Percentiles rank a stretch among this genome's conserved stretches.
These are phyloP conservation scores for Geotrupes spiniger DNA, from an alignment of 2,888 invertebrate species.

Conservation along the genomic window DNA sequence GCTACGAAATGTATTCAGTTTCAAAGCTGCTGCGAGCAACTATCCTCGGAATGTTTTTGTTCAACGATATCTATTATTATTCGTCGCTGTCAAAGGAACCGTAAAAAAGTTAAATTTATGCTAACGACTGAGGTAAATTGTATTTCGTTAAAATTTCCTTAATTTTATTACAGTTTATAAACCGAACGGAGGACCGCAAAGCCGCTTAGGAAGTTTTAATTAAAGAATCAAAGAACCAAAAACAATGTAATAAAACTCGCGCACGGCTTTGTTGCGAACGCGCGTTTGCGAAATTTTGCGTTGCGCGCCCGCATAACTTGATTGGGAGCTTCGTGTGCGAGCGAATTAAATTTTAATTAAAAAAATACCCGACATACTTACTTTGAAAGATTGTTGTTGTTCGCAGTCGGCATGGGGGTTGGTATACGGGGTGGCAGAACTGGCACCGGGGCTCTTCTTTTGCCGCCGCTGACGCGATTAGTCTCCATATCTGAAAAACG, in stretches of 20 bases:
- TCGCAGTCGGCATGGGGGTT: conserved; percentile 55
- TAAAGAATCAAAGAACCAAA: conserved; percentile 15
- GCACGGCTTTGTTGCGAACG: conserved; percentile 1
- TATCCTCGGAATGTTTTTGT: no score
- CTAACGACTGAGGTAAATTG: no score
- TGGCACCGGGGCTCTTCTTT: conserved; percentile 51
- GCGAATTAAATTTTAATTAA: conserved; percentile 18
- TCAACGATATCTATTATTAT: no score
- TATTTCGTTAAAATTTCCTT: conserved; percentile 1
- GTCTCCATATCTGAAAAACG: conserved; percentile 28
- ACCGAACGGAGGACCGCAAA: neutral
- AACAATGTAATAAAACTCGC: conserved; percentile 11
- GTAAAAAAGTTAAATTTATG: no score
- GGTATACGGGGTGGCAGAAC: conserved; percentile 57
- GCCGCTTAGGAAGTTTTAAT: conserved; percentile 9
- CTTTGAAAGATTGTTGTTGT: conserved; percentile 52
- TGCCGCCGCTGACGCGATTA: conserved; percentile 24
- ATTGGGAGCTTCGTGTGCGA: neutral
- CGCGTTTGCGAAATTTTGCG: conserved; percentile 8
- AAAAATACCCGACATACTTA: conserved; percentile 35
- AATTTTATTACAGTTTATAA: neutral
- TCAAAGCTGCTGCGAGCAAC: no score
- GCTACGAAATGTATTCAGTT: no score
- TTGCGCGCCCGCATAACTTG: neutral
- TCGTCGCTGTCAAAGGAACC: no score